phyloP scores from a whole-genome alignment of 2,113 vertebrate species.

The Gambusia affinis region DNA sequence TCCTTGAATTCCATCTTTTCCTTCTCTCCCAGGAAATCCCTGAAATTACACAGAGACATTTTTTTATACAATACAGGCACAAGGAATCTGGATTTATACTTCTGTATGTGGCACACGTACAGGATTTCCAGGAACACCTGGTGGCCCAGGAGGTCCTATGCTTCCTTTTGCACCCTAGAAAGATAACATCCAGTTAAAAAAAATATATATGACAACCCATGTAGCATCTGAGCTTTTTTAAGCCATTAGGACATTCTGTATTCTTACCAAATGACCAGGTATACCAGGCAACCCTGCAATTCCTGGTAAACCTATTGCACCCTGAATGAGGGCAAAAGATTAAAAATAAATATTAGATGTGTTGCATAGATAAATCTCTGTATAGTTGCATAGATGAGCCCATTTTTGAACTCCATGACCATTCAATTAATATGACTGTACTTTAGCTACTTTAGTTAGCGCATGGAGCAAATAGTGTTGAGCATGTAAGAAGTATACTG shows the following conservation, averaged over 20 bases:
- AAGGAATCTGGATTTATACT: not conserved
- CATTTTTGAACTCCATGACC: too few relatives aligned
- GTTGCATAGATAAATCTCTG: not conserved
- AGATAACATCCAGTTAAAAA: slow-evolving; percentile 13
- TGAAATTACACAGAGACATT: slow-evolving; percentile 59
- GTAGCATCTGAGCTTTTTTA: not conserved
- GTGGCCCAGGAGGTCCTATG: slow-evolving; percentile 82
- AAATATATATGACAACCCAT: not conserved
- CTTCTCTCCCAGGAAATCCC: slow-evolving; percentile 88
- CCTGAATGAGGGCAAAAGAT: slow-evolving; percentile 75
- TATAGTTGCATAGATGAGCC: too few relatives aligned
- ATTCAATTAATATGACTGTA: not conserved
- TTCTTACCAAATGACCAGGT: slow-evolving; percentile 86
- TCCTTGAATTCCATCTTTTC: slow-evolving; percentile 88
- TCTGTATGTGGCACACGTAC: slow-evolving; percentile 79
- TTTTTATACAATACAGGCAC: not conserved
- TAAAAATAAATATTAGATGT: not conserved
- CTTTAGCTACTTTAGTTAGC: not conserved
- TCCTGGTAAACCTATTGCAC: slow-evolving; percentile 85
- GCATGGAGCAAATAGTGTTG: not conserved
- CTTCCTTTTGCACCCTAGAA: slow-evolving; percentile 90
- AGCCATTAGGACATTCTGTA: not conserved
- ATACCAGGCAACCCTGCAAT: slow-evolving; percentile 84
- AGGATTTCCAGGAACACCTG: slow-evolving; percentile 84
- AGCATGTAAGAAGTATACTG: not conserved